Percentiles rank a stretch among this genome's conserved stretches.
These are phyloP conservation scores for Panorpa germanica DNA, from an alignment of 2,888 invertebrate genomes.

Conservation along the genomic window DNA sequence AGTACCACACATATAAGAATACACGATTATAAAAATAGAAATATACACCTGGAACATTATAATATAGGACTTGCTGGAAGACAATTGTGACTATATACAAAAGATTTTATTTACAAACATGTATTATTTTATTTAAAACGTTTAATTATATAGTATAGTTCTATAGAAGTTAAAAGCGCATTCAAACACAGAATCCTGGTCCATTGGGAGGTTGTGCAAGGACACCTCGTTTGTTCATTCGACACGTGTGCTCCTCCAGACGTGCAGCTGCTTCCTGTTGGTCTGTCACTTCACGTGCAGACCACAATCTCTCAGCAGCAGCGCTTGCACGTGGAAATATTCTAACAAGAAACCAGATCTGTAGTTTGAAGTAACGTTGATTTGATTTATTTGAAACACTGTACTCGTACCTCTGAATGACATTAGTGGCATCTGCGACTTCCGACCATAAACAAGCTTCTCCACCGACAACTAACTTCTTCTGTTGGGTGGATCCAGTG, in stretches of 20 bases:
- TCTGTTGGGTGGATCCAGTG: slow-evolving; percentile 24
- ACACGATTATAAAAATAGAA: too few species aligned
- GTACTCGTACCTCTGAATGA: too few species aligned
- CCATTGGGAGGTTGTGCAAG: slow-evolving; percentile 48
- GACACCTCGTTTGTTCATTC: slow-evolving; percentile 44
- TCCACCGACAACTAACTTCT: slow-evolving; percentile 46
- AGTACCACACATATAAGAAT: too few species aligned
- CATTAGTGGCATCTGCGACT: slow-evolving; percentile 34
- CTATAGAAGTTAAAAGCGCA: too few species aligned
- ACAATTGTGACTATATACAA: too few species aligned
- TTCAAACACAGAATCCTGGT: slow-evolving; percentile 38
- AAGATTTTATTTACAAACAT: too few species aligned
- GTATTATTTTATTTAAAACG: too few species aligned
- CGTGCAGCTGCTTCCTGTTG: slow-evolving; percentile 10
- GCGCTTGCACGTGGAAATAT: slow-evolving; percentile 58
- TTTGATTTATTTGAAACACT: too few species aligned
- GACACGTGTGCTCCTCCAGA: slow-evolving; percentile 3
- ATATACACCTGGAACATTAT: too few species aligned
- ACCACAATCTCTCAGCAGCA: slow-evolving; percentile 46
- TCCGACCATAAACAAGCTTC: slow-evolving; percentile 69
- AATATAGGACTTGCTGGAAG: too few species aligned
- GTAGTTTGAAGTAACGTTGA: not conserved
- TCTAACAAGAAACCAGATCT: slow-evolving; percentile 18
- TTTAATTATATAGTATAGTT: too few species aligned
- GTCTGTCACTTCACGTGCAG: slow-evolving; percentile 11